phyloP scores from a whole-genome alignment of 2,888 invertebrate genomes.

The Stenodera caucasica region DNA sequence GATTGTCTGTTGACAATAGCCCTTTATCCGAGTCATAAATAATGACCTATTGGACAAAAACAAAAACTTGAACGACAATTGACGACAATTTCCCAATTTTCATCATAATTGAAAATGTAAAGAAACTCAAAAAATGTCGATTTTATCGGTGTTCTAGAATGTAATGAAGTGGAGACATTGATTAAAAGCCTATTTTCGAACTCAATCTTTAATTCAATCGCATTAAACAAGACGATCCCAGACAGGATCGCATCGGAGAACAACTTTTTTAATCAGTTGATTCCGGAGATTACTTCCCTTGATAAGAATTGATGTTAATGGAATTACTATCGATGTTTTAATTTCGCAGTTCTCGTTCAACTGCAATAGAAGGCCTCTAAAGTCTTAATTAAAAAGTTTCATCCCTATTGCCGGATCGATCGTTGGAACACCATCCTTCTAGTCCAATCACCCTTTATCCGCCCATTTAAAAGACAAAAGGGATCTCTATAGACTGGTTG shows the following conservation, averaged over 20 bases:
- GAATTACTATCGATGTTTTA: slow-evolving; percentile 55
- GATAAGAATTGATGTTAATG: slow-evolving; percentile 55
- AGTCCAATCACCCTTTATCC: slow-evolving; percentile 6
- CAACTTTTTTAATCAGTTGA: slow-evolving; percentile 57
- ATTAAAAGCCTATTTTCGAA: slow-evolving; percentile 54
- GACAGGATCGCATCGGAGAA: slow-evolving; percentile 46
- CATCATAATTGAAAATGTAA: not conserved
- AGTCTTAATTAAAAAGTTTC: slow-evolving; percentile 40
- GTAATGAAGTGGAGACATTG: slow-evolving; percentile 56
- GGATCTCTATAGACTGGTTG: not conserved
- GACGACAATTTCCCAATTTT: not conserved
- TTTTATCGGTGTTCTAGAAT: slow-evolving; percentile 49
- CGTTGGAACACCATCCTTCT: not conserved
- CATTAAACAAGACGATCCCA: slow-evolving; percentile 51
- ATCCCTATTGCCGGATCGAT: slow-evolving; percentile 11
- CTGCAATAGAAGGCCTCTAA: slow-evolving; percentile 20
- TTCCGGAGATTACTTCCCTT: slow-evolving; percentile 53
- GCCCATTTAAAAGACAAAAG: slow-evolving; percentile 3
- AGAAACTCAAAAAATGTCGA: no score
- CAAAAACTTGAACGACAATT: not conserved
- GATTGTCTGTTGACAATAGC: not conserved
- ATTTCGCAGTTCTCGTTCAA: slow-evolving; percentile 33
- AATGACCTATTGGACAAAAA: not conserved
- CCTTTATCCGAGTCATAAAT: not conserved
- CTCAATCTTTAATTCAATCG: slow-evolving; percentile 57